These are phyloP conservation scores for Sciurus vulgaris DNA, from an alignment of 2,797 vertebrate genomes.

Conservation along the genomic window DNA sequence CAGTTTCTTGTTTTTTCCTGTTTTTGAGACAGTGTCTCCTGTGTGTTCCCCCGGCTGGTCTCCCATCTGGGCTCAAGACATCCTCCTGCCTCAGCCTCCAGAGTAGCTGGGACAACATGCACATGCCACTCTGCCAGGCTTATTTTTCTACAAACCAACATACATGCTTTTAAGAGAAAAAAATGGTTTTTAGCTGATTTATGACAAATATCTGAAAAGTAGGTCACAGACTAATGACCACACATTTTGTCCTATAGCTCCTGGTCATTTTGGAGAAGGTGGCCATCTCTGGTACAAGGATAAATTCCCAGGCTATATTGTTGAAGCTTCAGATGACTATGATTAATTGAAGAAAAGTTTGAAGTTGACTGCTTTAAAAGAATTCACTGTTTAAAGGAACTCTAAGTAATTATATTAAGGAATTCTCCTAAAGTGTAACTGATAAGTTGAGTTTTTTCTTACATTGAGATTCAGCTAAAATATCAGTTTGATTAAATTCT, in stretches of 20 bases:
- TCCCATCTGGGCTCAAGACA: no score
- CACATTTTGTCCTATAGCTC: not conserved
- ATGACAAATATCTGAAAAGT: not conserved
- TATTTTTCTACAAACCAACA: not conserved
- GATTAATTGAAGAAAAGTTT: not conserved
- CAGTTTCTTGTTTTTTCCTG: not conserved
- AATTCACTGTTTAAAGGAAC: not conserved
- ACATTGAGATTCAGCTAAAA: slow-evolving; percentile 22
- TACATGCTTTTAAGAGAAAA: not conserved
- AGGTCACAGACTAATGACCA: not conserved
- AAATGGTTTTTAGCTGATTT: not conserved
- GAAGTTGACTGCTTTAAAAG: not conserved
- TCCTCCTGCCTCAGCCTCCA: no score
- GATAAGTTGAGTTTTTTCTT: not conserved
- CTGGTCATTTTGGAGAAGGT: not conserved
- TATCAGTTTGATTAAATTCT: not conserved
- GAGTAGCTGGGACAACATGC: no score
- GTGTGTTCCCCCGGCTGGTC: no score
- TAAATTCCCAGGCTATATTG: not conserved
- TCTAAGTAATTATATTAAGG: not conserved
- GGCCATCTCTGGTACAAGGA: not conserved
- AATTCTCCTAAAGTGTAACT: not conserved
- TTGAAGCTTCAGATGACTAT: not conserved
- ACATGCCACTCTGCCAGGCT: not conserved
- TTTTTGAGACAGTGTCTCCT: no score